Evolutionary conservation across 2,888 invertebrate species (phyloP).

Genomic region (Philaethria dido): DNA sequence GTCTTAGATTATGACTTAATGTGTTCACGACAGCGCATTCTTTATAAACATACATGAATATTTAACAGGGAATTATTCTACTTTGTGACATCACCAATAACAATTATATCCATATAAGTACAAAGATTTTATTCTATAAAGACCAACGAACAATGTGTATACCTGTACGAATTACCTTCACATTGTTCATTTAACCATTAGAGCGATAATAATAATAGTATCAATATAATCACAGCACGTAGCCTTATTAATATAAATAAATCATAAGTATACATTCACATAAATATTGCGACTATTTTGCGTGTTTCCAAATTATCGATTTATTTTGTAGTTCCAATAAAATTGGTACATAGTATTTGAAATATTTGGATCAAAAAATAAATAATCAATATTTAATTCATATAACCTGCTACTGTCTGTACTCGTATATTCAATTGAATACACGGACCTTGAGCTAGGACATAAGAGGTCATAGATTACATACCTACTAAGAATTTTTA

Average conservation of each 20-base stretch:
- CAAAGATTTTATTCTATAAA: slow-evolving; percentile 16
- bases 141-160: background rate
- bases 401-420: background rate
- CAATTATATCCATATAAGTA: slow-evolving; percentile 31
- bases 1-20: slow-evolving; percentile 32
- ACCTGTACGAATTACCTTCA: background rate
- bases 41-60: slow-evolving; percentile 31
- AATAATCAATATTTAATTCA: slow-evolving; percentile 10
- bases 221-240: background rate
- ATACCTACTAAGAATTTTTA: background rate
- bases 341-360: too few species aligned
- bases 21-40: slow-evolving; percentile 37
- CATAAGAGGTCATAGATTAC: slow-evolving; percentile 3
- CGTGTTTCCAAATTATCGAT: background rate
- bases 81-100: slow-evolving; percentile 37
- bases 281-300: background rate
- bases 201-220: background rate
- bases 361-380: slow-evolving; percentile 4
- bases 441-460: slow-evolving; percentile 1
- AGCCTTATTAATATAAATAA: background rate
- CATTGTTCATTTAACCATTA: background rate
- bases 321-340: background rate
- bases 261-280: background rate
- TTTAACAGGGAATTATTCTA: slow-evolving; percentile 32
- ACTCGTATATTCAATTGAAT: slow-evolving; percentile 3